Percentiles rank a stretch among this genome's conserved stretches.
Conservation (phyloP, 1,140 invertebrate genomes). For the Belonocnema kinseyi region DNA sequence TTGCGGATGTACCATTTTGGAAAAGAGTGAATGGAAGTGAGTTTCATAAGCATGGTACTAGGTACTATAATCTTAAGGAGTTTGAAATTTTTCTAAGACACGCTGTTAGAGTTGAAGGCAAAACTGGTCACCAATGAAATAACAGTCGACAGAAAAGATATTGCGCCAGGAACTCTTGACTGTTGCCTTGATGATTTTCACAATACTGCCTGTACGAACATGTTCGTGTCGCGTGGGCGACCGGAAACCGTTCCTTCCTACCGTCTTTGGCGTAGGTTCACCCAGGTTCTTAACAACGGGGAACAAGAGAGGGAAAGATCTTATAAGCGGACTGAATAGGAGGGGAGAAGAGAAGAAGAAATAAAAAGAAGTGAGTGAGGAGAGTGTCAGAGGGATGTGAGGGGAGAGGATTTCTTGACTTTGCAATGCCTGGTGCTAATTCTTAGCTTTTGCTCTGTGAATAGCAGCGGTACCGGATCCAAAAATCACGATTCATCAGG, state of each 20-base stretch:
- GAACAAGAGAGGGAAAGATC: conserved; percentile 26
- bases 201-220: conserved; percentile 57
- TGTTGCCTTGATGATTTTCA: conserved; percentile 61
- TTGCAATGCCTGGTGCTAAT: not conserved
- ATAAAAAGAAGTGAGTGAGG: not conserved
- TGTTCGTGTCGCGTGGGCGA: conserved; percentile 69
- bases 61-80: conserved; percentile 13
- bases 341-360: conserved; percentile 29
- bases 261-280: conserved; percentile 64
- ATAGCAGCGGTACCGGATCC: not conserved
- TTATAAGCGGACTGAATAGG: not conserved
- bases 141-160: conserved; percentile 12
- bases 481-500: conserved; percentile 4
- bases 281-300: conserved; percentile 20
- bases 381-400: conserved; percentile 35
- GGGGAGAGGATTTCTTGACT: not conserved
- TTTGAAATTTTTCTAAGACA: conserved; percentile 1
- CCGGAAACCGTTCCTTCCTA: conserved; percentile 73
- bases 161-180: conserved; percentile 50
- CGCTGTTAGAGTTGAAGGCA: not conserved
- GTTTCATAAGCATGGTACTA: conserved; percentile 2
- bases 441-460: no score
- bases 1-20: conserved; percentile 1
- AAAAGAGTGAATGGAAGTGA: conserved; percentile 2
- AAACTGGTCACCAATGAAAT: conserved; percentile 21